Evolutionary conservation across 2,888 invertebrate species (phyloP).

Genomic region (Notodonta ziczac): DNA sequence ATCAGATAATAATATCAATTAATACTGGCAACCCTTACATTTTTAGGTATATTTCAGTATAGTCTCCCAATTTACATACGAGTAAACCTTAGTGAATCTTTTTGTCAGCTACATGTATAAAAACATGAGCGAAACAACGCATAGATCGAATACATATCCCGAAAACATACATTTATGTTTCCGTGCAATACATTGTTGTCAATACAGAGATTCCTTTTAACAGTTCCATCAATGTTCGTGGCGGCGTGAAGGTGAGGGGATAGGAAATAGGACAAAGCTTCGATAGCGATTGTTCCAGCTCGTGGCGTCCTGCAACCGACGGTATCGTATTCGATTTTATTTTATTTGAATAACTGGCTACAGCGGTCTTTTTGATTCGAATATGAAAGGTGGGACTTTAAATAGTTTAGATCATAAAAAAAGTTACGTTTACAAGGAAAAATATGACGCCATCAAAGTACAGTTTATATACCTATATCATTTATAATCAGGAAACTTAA

Average conservation of each 20-base stretch:
- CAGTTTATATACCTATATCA: too few species aligned
- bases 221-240: constrained; percentile 37
- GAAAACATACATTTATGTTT: constrained; percentile 24
- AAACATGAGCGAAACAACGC: background rate
- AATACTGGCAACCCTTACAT: background rate
- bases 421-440: too few species aligned
- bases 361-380: background rate
- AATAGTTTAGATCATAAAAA: too few species aligned
- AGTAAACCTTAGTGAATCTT: background rate
- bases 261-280: constrained; percentile 38
- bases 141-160: background rate
- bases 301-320: constrained; percentile 16
- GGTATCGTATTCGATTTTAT: constrained; percentile 14
- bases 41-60: background rate
- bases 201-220: constrained; percentile 30
- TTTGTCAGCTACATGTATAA: background rate
- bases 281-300: constrained; percentile 34
- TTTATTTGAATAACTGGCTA: constrained; percentile 9
- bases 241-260: constrained; percentile 22
- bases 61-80: background rate
- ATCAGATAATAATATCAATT: background rate
- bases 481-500: too few species aligned
- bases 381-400: background rate
- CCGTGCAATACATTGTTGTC: constrained; percentile 27
- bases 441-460: too few species aligned